A percentile compares a stretch with the other conserved stretches of the same genome.
phyloP scores from a whole-genome alignment of 2,888 invertebrate genomes.

The Petrolisthes manimaculis region DNA sequence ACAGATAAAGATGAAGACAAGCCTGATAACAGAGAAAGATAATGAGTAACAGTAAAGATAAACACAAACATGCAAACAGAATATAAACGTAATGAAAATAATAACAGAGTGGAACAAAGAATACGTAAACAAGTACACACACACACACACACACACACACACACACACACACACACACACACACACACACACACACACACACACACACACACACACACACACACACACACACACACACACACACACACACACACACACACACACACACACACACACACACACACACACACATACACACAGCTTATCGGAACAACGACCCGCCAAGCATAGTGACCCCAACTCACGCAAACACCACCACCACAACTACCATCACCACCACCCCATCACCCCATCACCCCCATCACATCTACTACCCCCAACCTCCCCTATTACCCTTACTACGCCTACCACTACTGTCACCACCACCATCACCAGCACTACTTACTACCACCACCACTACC shows the following conservation, averaged over 20 bases:
- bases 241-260: slow-evolving; percentile 1
- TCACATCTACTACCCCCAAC: background rate
- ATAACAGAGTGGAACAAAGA: no score
- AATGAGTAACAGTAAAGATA: no score
- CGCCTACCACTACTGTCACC: background rate
- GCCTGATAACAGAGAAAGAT: no score
- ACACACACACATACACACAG: background rate
- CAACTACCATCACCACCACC: background rate
- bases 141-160: no score
- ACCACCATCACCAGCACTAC: background rate
- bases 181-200: background rate
- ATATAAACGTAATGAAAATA: no score
- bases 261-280: slow-evolving; percentile 1
- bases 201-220: background rate
- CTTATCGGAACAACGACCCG: no score
- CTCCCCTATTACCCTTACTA: background rate
- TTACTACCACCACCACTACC: no score
- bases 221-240: background rate
- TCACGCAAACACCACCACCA: no score
- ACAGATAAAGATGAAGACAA: no score
- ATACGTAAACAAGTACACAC: background rate
- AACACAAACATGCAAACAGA: no score
- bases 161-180: no score
- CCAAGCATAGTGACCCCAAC: no score
- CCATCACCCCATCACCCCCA: background rate